Base-by-base conservation (phyloP, 1,140 invertebrate genomes). In the Drosophila tristis region DNA sequence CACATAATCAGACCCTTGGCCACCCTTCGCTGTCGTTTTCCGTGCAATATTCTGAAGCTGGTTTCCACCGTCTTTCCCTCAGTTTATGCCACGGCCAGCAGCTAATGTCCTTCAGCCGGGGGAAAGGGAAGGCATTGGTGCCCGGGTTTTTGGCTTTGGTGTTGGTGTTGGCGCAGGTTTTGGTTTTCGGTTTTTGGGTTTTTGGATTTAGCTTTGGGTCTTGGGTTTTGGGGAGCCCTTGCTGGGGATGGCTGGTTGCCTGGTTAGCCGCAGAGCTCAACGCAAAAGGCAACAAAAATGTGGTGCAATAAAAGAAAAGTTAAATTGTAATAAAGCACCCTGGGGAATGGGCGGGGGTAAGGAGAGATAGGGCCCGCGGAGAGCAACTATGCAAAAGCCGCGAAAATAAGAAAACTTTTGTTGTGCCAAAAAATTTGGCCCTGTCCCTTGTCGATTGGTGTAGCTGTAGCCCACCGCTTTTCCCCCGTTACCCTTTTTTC, bases 251-350 rank as follows among this genome's bases (percentile, higher is more conserved):
- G 20, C 57, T 68, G 68, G 66, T 64, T 75, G 35, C 60, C 48
- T 31, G 82, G 81, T 81, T 75, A 58, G 78, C 82, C 81, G 29
- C 84, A 89, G 26, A 50, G 61, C 66, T 70, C 63, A 66, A 74
- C 73, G 67, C 67, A 80, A 60, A 61, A 59, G 72, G 39, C 45
- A 78, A 49, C 64, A 78, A 68, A 73, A 85, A 78, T 78, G 62
- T 71, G 4, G 11, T 76, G 78, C 85, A 90, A 90, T 90, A 90
- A 81, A 90, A 90, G 78, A 79, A 85, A 90, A 85, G 85, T 90
- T 90, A 90, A 90, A 90, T 90, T 90, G 80, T 90, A 90, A 90
- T 90, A 90, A 90, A 90, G 78, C 86, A 81, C 80, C 78, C 86
- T 54, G 59, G 78, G 57, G 72, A 48, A 43, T 49, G 31, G 47